Evolutionary conservation across 2,888 invertebrate genomes (phyloP).

Genomic region (Cheiracanthium punctorium): DNA sequence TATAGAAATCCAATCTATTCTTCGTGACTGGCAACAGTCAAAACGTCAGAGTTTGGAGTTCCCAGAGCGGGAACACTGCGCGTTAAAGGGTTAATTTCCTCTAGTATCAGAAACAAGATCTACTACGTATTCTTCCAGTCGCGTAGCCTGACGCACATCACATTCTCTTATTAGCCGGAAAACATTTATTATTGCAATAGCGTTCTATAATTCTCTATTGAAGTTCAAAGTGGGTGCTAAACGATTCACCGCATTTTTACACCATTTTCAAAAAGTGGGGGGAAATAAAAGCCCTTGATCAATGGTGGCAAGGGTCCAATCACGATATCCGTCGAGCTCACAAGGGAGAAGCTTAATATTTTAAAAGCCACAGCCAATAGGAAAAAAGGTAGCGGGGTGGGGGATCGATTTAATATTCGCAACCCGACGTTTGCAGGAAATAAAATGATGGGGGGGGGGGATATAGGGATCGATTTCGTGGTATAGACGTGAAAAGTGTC

Average conservation of each 20-base stretch:
- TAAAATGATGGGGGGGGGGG: background rate
- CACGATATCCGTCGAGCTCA: conserved; percentile 49
- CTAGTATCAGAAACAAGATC: no score
- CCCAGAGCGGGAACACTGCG: no score
- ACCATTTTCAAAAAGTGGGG: background rate
- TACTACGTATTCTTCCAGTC: no score
- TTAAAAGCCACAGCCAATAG: conserved; percentile 63
- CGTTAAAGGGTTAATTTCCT: no score
- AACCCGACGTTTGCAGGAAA: conserved; percentile 27
- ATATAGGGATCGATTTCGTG: background rate
- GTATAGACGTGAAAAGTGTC: background rate
- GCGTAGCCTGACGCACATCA: no score
- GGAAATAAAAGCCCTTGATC: background rate
- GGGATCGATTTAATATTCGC: conserved; percentile 66
- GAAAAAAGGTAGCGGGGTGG: conserved; percentile 34
- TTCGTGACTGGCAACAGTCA: no score
- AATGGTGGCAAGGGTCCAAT: conserved; percentile 59
- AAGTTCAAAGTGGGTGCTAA: background rate
- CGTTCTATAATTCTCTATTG: background rate
- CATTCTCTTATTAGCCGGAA: no score
- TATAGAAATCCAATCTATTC: no score
- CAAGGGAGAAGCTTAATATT: conserved; percentile 63
- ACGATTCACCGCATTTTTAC: background rate
- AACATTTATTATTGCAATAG: no score
- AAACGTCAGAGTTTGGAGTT: no score